Conservation (phyloP, 1,140 invertebrate genomes). For the Drosophila sp. region DNA sequence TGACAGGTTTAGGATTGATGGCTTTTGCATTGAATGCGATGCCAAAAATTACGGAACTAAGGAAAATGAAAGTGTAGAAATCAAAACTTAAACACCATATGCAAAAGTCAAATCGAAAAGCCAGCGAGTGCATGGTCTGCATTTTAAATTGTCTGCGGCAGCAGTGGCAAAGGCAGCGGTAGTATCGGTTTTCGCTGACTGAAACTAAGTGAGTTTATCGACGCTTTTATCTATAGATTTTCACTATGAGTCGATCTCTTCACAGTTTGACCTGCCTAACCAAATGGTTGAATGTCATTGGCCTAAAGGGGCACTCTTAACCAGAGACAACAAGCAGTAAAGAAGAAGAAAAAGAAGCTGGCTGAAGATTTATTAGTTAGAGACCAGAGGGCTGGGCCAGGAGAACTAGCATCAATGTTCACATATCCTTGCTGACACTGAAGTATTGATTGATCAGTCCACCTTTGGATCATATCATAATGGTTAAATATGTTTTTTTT, state of each 20-base stretch:
- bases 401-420: background rate
- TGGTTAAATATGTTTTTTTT: no score
- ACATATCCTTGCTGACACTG: background rate
- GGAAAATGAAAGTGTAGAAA: constrained; percentile 52
- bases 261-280: constrained; percentile 20
- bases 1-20: constrained; percentile 46
- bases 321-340: background rate
- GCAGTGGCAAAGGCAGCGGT: constrained; percentile 23
- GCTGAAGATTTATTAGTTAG: constrained; percentile 60
- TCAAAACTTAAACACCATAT: constrained; percentile 24
- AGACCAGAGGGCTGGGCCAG: background rate
- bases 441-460: no score
- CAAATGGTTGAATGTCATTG: constrained; percentile 41
- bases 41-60: constrained; percentile 23
- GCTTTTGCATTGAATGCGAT: constrained; percentile 34
- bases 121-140: constrained; percentile 58
- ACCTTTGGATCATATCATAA: no score
- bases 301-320: constrained; percentile 33
- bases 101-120: constrained; percentile 35
- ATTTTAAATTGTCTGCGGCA: constrained; percentile 49
- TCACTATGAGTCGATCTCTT: constrained; percentile 5
- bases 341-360: constrained; percentile 26
- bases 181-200: constrained; percentile 18
- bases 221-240: background rate
- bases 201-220: background rate